A percentile compares a stretch with the other conserved stretches of the same genome.
phyloP scores from a whole-genome alignment of 2,113 vertebrate species.

The Gallinago undulata region DNA sequence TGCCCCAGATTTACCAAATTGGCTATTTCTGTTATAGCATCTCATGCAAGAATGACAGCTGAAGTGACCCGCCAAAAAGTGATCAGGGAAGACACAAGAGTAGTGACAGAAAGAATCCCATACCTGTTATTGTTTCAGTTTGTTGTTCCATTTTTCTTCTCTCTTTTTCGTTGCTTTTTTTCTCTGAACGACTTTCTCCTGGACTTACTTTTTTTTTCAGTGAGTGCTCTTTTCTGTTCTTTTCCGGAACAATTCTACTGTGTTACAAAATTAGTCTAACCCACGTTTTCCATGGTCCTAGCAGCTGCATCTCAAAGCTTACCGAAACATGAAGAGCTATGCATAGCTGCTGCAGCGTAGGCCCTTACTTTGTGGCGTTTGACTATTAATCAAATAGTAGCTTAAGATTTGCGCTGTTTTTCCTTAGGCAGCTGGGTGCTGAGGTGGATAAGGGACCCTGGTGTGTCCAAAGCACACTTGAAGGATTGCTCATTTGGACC shows the following conservation, averaged over 20 bases:
- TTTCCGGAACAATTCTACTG: background rate
- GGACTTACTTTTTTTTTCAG: background rate
- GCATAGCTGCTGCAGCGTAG: rapidly evolving
- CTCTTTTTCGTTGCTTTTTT: background rate
- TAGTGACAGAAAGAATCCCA: background rate
- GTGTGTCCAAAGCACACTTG: rapidly evolving
- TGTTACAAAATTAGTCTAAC: background rate
- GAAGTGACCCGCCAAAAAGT: background rate
- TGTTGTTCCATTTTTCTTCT: background rate
- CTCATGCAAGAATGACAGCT: background rate
- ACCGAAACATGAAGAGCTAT: background rate
- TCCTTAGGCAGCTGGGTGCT: background rate
- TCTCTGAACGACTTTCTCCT: background rate
- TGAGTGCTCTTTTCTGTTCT: background rate
- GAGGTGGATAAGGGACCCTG: background rate
- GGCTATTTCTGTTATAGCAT: background rate
- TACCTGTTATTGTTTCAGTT: background rate
- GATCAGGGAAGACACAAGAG: background rate
- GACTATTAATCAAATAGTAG: background rate
- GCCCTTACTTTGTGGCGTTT: background rate
- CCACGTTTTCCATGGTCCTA: background rate
- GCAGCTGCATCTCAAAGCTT: background rate
- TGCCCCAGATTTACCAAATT: background rate
- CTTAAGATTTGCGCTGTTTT: background rate
- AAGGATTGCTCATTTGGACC: background rate